Evolutionary conservation across 37 sponge, comb jelly and placozoan genomes (phyloP).

Genomic region (Mnemiopsis leidyi): DNA sequence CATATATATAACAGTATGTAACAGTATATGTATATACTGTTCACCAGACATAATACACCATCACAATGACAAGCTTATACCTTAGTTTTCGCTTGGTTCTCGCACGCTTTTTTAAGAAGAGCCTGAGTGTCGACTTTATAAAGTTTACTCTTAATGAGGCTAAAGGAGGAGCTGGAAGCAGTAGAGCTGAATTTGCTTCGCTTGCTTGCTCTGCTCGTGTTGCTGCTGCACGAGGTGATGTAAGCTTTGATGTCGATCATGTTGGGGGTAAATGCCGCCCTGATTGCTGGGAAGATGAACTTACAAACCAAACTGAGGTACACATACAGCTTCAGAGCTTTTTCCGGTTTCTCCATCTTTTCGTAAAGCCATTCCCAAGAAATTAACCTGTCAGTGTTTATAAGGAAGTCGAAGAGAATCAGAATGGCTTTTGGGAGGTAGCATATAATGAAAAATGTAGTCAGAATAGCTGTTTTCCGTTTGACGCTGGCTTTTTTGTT

Average conservation of each 20-base stretch:
- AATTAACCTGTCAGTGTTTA: background rate
- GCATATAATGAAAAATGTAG: slow-evolving; percentile 18
- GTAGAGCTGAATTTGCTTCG: no score
- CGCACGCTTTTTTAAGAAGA: no score
- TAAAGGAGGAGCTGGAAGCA: no score
- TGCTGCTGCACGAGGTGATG: background rate
- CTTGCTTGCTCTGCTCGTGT: no score
- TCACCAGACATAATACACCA: no score
- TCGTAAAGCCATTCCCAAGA: background rate
- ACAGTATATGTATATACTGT: no score
- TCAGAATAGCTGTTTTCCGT: slow-evolving; percentile 1
- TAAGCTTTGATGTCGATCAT: background rate
- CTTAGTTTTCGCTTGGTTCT: no score
- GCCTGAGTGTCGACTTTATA: no score
- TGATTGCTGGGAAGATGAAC: background rate
- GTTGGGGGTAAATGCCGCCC: slow-evolving; percentile 36
- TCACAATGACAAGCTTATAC: no score
- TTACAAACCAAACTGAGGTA: background rate
- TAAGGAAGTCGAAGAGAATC: background rate
- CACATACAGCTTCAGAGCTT: background rate
- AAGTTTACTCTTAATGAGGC: no score
- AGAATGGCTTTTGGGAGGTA: background rate
- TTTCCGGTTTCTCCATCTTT: background rate
- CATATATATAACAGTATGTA: no score
- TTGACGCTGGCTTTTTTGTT: background rate